These are phyloP conservation scores for Panthera leo DNA, from an alignment of 2,113 vertebrate species.

Conservation along the genomic window DNA sequence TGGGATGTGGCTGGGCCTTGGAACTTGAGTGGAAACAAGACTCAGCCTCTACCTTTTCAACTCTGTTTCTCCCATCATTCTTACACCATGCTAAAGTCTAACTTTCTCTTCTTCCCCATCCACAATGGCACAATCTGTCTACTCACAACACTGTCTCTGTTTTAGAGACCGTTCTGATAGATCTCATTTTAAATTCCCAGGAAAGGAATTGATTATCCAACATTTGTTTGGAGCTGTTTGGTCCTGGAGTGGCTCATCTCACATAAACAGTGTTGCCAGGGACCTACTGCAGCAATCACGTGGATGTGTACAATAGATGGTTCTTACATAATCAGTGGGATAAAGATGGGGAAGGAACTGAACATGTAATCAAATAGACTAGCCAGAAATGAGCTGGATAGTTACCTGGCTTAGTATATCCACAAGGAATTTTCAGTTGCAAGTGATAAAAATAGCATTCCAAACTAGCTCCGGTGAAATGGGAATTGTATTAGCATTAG, in stretches of 20 bases:
- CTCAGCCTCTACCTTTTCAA: background rate
- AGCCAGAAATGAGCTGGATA: background rate
- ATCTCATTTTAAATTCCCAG: background rate
- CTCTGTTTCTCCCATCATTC: background rate
- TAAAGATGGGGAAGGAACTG: background rate
- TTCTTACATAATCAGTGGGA: background rate
- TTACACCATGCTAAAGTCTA: background rate
- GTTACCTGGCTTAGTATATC: background rate
- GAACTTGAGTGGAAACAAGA: background rate
- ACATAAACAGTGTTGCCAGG: background rate
- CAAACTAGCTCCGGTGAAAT: background rate
- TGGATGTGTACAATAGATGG: fast-evolving
- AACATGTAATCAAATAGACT: background rate
- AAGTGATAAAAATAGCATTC: background rate
- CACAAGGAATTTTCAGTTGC: background rate
- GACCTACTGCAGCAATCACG: background rate
- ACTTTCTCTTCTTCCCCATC: background rate
- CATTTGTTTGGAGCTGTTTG: background rate
- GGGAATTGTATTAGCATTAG: too few species aligned
- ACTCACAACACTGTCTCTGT: background rate
- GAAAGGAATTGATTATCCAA: background rate
- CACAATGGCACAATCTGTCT: background rate
- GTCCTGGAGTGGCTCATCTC: too few species aligned
- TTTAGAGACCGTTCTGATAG: background rate
- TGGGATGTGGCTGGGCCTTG: background rate